Evolutionary conservation across 2,797 vertebrate genomes (phyloP), one percentile per base, ranked within the genome.

Genomic region (Hippoglossus hippoglossus): DNA sequence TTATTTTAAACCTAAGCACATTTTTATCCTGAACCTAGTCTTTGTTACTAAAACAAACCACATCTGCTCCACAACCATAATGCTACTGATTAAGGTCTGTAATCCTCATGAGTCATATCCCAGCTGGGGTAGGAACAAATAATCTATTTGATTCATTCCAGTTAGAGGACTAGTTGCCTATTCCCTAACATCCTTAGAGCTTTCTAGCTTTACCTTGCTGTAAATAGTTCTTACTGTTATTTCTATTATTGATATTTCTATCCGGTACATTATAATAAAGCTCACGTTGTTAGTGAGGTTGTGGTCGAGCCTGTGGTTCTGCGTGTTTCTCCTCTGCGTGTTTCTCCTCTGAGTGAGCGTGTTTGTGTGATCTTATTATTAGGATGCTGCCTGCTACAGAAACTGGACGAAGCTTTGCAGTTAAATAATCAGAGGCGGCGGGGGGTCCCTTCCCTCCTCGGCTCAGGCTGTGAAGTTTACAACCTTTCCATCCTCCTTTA

Each of bases 401-500:
- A 73, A 74, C 75, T 77, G 80, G 39, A 82, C 65, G 11, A 76
- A 67, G 62, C 84, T 85, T 88, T 85, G 80, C 85, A 75, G 71
- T 84, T 79, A 91, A 93, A 92, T 91, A 92, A 93, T 89, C 93
- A 90, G 56, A 89, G 74, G 69, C 90, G 18, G 55, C 83, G 26
- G 92, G 93, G 90, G 90, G 89, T 81, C 75, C 77, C 77, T 89
- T 91, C 81, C 91, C 80, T 86, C 70, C 73, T 80, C 66, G 0
- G 60, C 70, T 62, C 77, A 76, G 83, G 80, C 90, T 92, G 88
- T 89, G 89, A 92, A 93, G 89, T 93, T 93, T 91, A 91, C 89
- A 92, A 91, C 89, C 80, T 83, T 77, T 88, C 88, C 91, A 84
- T 93, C 89, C 91, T 92, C 91, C 83, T 90, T 88, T 88, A 91